phyloP scores from a whole-genome alignment of 2,797 vertebrate species.

The Merluccius polli region DNA sequence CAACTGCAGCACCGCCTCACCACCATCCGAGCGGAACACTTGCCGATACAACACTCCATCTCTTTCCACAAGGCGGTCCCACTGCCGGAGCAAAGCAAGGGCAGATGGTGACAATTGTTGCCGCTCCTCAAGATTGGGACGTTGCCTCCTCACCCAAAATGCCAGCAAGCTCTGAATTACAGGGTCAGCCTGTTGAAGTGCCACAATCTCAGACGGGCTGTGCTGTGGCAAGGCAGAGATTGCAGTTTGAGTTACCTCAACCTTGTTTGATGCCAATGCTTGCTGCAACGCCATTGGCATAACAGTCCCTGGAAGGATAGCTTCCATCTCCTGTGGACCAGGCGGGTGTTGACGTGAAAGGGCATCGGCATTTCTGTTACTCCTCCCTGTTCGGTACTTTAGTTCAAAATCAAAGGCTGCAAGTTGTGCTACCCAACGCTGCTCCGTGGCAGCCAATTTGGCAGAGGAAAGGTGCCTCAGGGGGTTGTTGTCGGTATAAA shows the following conservation, averaged over 20 bases:
- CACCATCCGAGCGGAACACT: background rate
- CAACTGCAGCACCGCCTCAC: background rate
- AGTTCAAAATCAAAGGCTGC: constrained; percentile 2
- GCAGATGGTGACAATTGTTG: background rate
- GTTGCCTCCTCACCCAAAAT: background rate
- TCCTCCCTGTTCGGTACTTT: background rate
- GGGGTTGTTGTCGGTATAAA: constrained; percentile 11
- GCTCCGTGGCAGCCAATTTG: too few species aligned
- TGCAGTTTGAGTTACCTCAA: background rate
- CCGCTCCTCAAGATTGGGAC: background rate
- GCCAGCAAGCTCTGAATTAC: background rate
- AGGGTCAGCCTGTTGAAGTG: background rate
- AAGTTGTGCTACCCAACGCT: constrained; percentile 5
- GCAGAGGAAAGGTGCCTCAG: background rate
- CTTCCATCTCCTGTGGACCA: background rate
- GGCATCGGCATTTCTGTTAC: constrained; percentile 5
- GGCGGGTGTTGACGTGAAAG: background rate
- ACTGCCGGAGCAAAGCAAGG: background rate
- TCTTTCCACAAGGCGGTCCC: too few species aligned
- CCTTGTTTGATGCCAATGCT: background rate
- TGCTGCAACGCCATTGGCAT: background rate
- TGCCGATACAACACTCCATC: background rate
- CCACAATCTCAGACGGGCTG: background rate
- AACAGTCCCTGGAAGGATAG: background rate
- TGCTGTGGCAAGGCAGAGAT: background rate